phyloP scores from a whole-genome alignment of 2,797 vertebrate genomes.

The Pseudomugil gertrudae region DNA sequence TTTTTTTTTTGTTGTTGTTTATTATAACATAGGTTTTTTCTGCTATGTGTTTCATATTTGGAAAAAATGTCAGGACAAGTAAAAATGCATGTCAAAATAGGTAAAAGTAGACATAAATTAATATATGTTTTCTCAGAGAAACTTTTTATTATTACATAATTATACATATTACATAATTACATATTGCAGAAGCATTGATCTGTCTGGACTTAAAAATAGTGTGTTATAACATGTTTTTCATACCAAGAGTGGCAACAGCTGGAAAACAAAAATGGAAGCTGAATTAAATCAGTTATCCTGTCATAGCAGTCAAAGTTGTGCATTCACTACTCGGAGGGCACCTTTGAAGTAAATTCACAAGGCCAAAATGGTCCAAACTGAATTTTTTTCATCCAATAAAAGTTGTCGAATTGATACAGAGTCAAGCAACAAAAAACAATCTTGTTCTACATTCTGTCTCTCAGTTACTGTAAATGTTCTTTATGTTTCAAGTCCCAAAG shows the following conservation, averaged over 20 bases:
- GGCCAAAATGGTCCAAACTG: not conserved
- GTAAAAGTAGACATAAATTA: too few relatives aligned
- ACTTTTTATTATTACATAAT: not conserved
- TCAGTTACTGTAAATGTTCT: conserved; percentile 4
- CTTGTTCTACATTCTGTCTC: conserved; percentile 23
- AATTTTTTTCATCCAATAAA: not conserved
- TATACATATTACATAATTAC: too few relatives aligned
- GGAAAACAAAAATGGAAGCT: too few relatives aligned
- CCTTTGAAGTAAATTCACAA: conserved; percentile 16
- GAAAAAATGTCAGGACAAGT: not conserved
- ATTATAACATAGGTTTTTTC: not conserved
- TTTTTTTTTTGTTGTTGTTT: not conserved
- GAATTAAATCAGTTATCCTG: too few relatives aligned
- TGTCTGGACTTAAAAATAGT: too few relatives aligned
- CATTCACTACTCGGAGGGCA: not conserved
- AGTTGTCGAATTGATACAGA: conserved; percentile 7
- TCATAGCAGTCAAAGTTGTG: conserved; percentile 1
- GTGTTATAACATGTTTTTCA: not conserved
- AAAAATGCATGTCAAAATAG: too few relatives aligned
- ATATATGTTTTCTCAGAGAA: too few relatives aligned
- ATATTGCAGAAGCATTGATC: too few relatives aligned
- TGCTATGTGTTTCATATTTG: not conserved
- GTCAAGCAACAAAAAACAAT: not conserved
- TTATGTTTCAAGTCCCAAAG: conserved; percentile 24
- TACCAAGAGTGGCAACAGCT: too few relatives aligned